A percentile compares a stretch with the other conserved stretches of the same genome.
Conservation (phyloP, 2,888 invertebrate genomes). For the Stratiomys singularior region DNA sequence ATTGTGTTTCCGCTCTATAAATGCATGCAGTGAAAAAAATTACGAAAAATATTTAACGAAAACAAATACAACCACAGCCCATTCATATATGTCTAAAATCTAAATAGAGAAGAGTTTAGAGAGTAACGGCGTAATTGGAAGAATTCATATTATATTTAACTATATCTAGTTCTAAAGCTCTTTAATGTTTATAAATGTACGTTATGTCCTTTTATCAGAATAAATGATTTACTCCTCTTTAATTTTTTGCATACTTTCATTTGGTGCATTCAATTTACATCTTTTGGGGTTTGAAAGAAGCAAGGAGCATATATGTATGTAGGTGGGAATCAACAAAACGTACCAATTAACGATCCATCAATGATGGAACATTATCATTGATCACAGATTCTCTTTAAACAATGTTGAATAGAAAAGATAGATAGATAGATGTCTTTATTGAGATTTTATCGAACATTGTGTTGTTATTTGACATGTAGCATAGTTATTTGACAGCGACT, state of each 20-base stretch:
- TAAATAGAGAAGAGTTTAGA: conserved; percentile 3
- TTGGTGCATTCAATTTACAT: not conserved
- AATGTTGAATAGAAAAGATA: no score
- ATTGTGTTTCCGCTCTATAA: not conserved
- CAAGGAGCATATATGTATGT: no score
- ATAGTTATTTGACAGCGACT: no score
- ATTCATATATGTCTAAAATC: conserved; percentile 14
- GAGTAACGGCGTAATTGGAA: not conserved
- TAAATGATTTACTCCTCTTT: conserved; percentile 49
- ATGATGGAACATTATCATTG: no score
- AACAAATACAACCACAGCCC: conserved; percentile 4
- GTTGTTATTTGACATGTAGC: no score
- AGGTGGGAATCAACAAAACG: no score
- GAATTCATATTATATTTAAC: conserved; percentile 18
- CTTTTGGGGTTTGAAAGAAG: no score
- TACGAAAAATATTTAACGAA: not conserved
- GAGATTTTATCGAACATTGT: no score
- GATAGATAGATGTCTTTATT: no score
- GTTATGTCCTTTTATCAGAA: conserved; percentile 50
- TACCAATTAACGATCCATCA: no score
- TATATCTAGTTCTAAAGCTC: conserved; percentile 45
- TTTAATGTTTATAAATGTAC: conserved; percentile 51
- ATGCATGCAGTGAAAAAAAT: not conserved
- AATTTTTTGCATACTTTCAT: not conserved
- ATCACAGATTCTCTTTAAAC: no score